phyloP scores from a whole-genome alignment of 2,888 invertebrate species.

The Sipunculus nudus region DNA sequence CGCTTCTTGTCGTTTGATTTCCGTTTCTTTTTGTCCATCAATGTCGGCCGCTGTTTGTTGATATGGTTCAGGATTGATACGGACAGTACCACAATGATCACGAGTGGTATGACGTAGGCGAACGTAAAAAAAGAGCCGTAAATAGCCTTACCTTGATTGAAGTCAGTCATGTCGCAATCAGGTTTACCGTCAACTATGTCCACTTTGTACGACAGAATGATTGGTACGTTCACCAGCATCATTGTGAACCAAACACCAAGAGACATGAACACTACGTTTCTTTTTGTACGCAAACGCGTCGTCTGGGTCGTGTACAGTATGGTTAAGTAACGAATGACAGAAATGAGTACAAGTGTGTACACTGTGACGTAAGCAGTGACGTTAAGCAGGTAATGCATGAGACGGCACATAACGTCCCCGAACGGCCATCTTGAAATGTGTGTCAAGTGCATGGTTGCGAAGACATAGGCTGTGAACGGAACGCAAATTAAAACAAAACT shows the following conservation, averaged over 20 bases:
- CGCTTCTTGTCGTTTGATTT: conserved; percentile 28
- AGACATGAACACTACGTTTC: conserved; percentile 81
- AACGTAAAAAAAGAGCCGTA: conserved; percentile 39
- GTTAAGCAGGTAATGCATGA: conserved; percentile 88
- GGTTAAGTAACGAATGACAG: conserved; percentile 83
- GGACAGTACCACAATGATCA: conserved; percentile 34
- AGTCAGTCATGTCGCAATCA: conserved; percentile 30
- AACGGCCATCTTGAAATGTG: conserved; percentile 90
- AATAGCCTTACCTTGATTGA: conserved; percentile 17
- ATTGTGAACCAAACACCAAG: conserved; percentile 82
- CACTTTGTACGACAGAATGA: conserved; percentile 37
- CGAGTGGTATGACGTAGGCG: conserved; percentile 39
- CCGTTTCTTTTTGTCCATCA: conserved; percentile 16
- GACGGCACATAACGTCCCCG: conserved; percentile 86
- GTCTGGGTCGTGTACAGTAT: conserved; percentile 88
- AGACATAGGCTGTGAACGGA: conserved; percentile 82
- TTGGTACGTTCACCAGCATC: conserved; percentile 44
- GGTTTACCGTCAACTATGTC: not conserved
- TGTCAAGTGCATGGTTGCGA: conserved; percentile 64
- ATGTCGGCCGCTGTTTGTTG: conserved; percentile 14
- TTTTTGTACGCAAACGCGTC: conserved; percentile 82
- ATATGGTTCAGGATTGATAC: conserved; percentile 38
- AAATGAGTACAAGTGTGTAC: conserved; percentile 89
- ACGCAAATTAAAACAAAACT: conserved; percentile 90
- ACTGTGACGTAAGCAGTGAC: conserved; percentile 91